Evolutionary conservation across 2,797 vertebrate genomes (phyloP).

Genomic region (Anguilla obscura): DNA sequence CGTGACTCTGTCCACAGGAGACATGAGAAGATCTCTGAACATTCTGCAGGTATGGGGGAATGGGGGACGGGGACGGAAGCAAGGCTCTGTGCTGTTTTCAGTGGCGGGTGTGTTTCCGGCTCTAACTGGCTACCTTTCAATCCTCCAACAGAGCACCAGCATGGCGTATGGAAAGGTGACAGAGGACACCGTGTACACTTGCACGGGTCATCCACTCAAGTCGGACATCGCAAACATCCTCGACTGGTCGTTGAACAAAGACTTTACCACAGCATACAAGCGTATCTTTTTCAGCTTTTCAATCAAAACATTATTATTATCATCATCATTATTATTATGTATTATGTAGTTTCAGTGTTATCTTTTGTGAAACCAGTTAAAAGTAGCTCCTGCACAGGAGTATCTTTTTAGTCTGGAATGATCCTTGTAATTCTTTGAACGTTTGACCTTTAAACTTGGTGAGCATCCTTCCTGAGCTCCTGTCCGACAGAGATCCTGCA

Average conservation of each 20-base stretch:
- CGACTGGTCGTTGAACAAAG: conserved; percentile 95
- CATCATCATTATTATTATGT: neutral
- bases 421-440: neutral
- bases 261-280: conserved; percentile 87
- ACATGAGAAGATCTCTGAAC: conserved; percentile 95
- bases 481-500: conserved; percentile 79
- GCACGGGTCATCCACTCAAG: conserved; percentile 93
- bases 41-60: conserved; percentile 85
- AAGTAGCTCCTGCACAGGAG: neutral
- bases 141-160: conserved; percentile 81
- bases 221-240: conserved; percentile 95
- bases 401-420: neutral
- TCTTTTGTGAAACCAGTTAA: neutral
- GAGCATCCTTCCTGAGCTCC: conserved; percentile 29
- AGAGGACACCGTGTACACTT: conserved; percentile 92
- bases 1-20: conserved; percentile 88
- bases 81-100: conserved; percentile 17
- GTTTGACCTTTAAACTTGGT: neutral
- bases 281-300: conserved; percentile 82
- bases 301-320: neutral
- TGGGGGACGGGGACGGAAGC: neutral
- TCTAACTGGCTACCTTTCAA: neutral
- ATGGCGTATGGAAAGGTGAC: conserved; percentile 93
- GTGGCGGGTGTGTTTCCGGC: neutral
- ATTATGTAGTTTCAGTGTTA: neutral